These are phyloP conservation scores for Drosophila lacertosa DNA, from an alignment of 1,140 invertebrate genomes.

Conservation along the genomic window DNA sequence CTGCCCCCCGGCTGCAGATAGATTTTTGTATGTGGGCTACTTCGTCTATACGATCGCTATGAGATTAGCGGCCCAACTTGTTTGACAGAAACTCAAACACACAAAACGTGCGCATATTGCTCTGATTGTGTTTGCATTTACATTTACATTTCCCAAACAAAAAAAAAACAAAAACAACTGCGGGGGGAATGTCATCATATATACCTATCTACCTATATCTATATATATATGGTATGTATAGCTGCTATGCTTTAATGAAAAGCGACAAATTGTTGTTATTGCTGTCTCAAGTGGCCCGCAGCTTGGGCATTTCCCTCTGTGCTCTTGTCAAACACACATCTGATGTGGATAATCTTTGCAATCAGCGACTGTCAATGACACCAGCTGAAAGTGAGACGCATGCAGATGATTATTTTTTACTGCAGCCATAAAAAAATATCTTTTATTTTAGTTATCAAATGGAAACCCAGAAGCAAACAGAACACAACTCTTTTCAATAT, in stretches of 20 bases:
- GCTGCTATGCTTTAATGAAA: constrained; percentile 43
- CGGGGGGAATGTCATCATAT: constrained; percentile 5
- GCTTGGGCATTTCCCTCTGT: constrained; percentile 17
- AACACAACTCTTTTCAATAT: too few species aligned
- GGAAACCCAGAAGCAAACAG: neutral
- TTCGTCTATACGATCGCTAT: constrained; percentile 46
- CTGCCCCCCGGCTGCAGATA: neutral
- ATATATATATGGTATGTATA: constrained; percentile 1
- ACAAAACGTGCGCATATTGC: constrained; percentile 51
- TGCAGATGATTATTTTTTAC: neutral
- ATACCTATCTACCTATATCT: neutral
- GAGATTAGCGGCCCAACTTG: constrained; percentile 71
- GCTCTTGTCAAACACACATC: constrained; percentile 28
- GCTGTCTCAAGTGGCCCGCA: constrained; percentile 61
- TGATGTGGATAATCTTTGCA: constrained; percentile 29
- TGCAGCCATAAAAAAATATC: too few species aligned
- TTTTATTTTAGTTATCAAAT: too few species aligned
- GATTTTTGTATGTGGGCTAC: constrained; percentile 55
- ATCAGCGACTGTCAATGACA: constrained; percentile 29
- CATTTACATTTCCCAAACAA: constrained; percentile 40
- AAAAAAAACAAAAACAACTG: too few species aligned
- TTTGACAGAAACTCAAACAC: constrained; percentile 58
- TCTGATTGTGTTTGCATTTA: constrained; percentile 62
- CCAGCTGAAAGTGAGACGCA: constrained; percentile 14
- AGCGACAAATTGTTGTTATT: constrained; percentile 64